Base-by-base conservation (phyloP, 2,888 invertebrate species). In the Eulithis prunata region DNA sequence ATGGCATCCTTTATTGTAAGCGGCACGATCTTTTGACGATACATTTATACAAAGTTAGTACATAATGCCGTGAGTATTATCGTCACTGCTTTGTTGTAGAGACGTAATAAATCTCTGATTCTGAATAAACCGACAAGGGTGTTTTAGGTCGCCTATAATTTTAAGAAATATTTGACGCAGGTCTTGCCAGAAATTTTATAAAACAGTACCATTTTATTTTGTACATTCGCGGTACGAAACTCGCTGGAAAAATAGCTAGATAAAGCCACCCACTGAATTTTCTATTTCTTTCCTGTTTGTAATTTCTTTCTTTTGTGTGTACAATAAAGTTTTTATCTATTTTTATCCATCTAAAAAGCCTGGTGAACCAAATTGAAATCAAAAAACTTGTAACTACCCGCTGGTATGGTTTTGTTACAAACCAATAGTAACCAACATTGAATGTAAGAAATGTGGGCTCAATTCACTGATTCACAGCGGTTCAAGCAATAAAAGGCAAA, bases 1-100 rank as follows among this genome's bases (percentile, higher is more conserved):
- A 86, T 86, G 78, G 76, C 77, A 57, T 66, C 62, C 70, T 77
- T 78, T 80, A 82, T 83, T 81, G 82, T 79, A 67, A 63, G 59
- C 46, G 41, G 57, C 53, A 47, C 53, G 49, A 63, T 62, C 62
- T 57, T 66, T 54, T 57, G 58, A 53, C 66, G 52, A 63, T 51
- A 59, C 45, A 55, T 43, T 21, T 21, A 49, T 49, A 36, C 13
- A 11, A 28, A 58, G 45, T 36, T 38, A 55, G 46, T 46, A 57
- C 21, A 21, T 14, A 57, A 62, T 58, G 13, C 43, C 45, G 47
- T 43, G 53, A 58, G 55, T 55, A 55, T 58, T 64, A 54, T 55
- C n/a, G 59, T 54, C 32, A 12, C 43, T 51, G 59, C 59, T 59
- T 64, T 59, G 58, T 64, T 53, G 58, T 41, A 38, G 53, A 41